Conservation (phyloP, 2,888 invertebrate genomes). For the Chrysolina americana region DNA sequence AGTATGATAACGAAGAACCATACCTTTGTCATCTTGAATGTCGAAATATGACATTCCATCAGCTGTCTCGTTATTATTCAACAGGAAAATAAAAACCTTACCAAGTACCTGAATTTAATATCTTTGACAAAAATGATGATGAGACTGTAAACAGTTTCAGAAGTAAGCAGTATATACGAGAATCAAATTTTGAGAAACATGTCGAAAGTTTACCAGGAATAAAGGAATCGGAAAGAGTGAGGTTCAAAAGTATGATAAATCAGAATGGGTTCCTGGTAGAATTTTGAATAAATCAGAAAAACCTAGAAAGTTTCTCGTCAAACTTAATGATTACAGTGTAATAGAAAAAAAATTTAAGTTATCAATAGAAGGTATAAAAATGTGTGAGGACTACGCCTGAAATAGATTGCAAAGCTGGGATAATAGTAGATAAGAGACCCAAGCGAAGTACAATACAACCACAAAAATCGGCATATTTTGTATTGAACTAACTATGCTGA, state of each 20-base stretch:
- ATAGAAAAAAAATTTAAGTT: background rate
- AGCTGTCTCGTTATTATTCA: background rate
- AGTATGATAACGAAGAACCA: constrained; percentile 7
- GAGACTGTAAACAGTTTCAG: background rate
- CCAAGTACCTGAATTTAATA: background rate
- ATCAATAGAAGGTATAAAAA: background rate
- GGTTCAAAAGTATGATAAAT: no score
- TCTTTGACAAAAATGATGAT: background rate
- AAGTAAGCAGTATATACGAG: background rate
- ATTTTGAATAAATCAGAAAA: background rate
- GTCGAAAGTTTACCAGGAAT: background rate
- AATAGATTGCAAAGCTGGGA: background rate
- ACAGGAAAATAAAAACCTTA: constrained; percentile 6
- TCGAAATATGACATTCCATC: constrained; percentile 16
- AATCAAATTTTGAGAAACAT: background rate
- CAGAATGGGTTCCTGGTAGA: no score
- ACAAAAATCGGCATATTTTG: no score
- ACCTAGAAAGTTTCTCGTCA: background rate
- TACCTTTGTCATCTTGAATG: constrained; percentile 11
- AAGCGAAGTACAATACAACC: background rate
- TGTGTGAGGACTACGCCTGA: background rate
- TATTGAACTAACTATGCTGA: background rate
- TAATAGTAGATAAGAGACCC: background rate
- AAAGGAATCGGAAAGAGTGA: background rate
- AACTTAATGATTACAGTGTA: background rate